Evolutionary conservation across 2,888 invertebrate species (phyloP), one percentile per base, ranked within the genome.

Genomic region (Siphlonurus alternatus): DNA sequence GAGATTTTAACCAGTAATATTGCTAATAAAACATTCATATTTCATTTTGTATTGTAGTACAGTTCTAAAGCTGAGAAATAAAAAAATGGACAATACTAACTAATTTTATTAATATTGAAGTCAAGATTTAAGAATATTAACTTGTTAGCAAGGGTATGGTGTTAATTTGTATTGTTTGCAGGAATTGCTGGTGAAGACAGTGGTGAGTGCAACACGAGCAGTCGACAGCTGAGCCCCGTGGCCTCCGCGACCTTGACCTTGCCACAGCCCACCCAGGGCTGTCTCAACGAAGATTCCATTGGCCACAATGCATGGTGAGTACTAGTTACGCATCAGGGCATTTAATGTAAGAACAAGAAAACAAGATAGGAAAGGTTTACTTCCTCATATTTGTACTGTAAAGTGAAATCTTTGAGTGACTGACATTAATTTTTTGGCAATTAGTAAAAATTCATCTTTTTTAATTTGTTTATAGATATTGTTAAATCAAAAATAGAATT

Each of bases 201-300:
- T 7, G 38, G 59, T 20, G 66, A 67, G 25, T 68, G 68, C 60
- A 62, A 68, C 62, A 56, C 67, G 20, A 62, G 61, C 61, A 53
- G 62, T 10, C 59, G 23, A 23, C 61, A 64, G 25, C 65, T 63
- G 19, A 69, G 69, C 59, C 62, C 64, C 25, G 67, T 68, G 22
- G 62, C 68, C 23, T 66, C 66, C 25, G 69, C 67, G 2, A 65
- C 65, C 53, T 60, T 63, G 23, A 64, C 64, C 23, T 65, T 67
- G 25, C 65, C 65, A 38, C 66, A 67, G 7, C 64, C 64, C 24
- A 66, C 67, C n/a, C 68, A 68, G 62, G 69, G 69, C 2, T 69
- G 69, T 63, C 68, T 69, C 63, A 67, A 69, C 66, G 65, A 67
- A 23, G 66, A 68, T 54, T 66, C 65, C 56, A 66, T 67, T 64